Evolutionary conservation across 2,113 vertebrate genomes (phyloP).

Genomic region (Emberiza fucata): DNA sequence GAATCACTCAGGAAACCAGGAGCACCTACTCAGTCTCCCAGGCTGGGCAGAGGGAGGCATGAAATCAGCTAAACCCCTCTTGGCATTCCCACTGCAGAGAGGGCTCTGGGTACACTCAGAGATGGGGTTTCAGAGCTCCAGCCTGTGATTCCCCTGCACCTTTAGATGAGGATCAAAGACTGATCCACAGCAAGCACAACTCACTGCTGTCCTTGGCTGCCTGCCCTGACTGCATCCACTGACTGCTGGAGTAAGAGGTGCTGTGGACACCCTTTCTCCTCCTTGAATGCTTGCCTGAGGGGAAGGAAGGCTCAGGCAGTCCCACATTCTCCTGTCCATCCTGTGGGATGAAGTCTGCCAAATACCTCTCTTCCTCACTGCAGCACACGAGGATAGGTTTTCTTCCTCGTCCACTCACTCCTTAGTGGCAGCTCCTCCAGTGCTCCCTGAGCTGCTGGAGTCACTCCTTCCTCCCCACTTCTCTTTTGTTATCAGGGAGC

Average conservation of each 20-base stretch:
- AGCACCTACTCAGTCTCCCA: accelerated
- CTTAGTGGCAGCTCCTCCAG: neutral
- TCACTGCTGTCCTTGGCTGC: too few species aligned
- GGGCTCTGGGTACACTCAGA: neutral
- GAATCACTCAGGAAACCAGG: neutral
- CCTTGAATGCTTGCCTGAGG: neutral
- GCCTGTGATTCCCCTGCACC: too few species aligned
- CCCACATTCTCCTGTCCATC: neutral
- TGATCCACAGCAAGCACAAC: neutral
- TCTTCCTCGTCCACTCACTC: neutral
- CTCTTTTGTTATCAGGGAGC: neutral
- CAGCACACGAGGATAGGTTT: neutral
- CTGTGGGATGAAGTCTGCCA: neutral
- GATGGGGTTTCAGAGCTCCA: neutral
- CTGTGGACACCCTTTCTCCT: neutral
- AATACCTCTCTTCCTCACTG: neutral
- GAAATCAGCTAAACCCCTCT: neutral
- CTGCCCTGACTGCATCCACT: neutral
- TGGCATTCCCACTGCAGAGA: neutral
- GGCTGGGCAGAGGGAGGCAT: neutral
- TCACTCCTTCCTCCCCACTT: neutral
- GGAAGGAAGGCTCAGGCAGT: neutral
- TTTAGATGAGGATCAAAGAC: neutral
- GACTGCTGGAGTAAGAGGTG: neutral
- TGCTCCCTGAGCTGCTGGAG: neutral